Evolutionary conservation across 2,113 vertebrate species (phyloP).

Genomic region (Tenrec ecaudatus): DNA sequence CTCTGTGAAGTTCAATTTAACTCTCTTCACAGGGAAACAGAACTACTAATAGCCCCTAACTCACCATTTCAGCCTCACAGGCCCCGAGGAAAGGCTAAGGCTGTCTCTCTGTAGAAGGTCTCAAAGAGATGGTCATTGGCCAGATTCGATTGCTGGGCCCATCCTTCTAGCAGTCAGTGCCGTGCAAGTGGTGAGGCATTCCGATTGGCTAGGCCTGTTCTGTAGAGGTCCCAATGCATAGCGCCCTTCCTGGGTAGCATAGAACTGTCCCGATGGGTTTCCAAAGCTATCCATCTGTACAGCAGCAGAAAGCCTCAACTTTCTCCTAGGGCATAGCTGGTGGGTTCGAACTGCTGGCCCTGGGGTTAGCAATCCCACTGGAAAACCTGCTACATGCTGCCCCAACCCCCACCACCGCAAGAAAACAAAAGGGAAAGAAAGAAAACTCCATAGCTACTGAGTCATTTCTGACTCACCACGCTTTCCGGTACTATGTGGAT

Average conservation of each 20-base stretch:
- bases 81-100: background rate
- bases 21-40: background rate
- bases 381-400: too few relatives aligned
- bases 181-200: background rate
- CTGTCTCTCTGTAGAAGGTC: background rate
- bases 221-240: background rate
- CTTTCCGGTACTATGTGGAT: background rate
- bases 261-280: too few relatives aligned
- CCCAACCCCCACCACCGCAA: too few relatives aligned
- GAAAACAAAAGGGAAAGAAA: too few relatives aligned
- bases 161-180: background rate
- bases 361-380: too few relatives aligned
- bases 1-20: conserved; percentile 1
- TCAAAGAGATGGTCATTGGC: background rate
- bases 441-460: too few relatives aligned
- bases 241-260: too few relatives aligned
- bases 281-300: too few relatives aligned
- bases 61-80: background rate
- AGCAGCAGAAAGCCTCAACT: too few relatives aligned
- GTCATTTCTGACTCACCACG: too few relatives aligned
- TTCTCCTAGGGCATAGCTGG: too few relatives aligned
- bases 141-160: background rate
- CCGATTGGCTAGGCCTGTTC: background rate
- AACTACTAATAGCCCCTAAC: background rate
- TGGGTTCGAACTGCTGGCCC: too few relatives aligned